Percentiles rank a stretch among this genome's conserved stretches.
Evolutionary conservation across 2,888 invertebrate genomes (phyloP).

Genomic region (Torymus texanus): DNA sequence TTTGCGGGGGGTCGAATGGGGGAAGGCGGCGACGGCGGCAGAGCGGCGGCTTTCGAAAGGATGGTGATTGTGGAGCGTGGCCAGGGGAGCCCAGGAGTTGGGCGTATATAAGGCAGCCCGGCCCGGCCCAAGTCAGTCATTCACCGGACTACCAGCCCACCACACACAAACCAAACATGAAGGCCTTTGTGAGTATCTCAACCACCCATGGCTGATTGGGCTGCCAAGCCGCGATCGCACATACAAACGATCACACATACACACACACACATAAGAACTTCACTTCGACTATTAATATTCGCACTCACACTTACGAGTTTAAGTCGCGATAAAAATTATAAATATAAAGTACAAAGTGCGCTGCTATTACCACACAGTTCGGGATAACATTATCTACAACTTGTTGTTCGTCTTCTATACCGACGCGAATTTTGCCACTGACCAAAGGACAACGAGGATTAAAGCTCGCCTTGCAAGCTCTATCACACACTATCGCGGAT

Average conservation of each 20-base stretch:
- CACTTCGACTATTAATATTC: too few species aligned
- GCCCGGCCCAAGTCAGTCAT: conserved; percentile 75
- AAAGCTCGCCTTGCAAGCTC: too few species aligned
- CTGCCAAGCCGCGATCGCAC: background rate
- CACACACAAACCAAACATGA: conserved; percentile 75
- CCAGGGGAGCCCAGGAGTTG: conserved; percentile 70
- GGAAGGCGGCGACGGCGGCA: conserved; percentile 47
- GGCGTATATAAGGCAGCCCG: conserved; percentile 74
- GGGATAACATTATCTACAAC: too few species aligned
- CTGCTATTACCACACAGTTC: too few species aligned
- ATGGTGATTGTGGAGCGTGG: conserved; percentile 75
- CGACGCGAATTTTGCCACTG: too few species aligned
- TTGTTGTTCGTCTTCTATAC: too few species aligned
- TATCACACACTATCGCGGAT: too few species aligned
- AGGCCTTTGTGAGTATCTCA: conserved; percentile 74
- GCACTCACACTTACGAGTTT: too few species aligned
- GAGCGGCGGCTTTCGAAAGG: conserved; percentile 72
- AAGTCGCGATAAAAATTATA: too few species aligned
- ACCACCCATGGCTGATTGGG: background rate
- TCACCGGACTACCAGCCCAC: conserved; percentile 75
- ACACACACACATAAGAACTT: too few species aligned
- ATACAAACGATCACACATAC: background rate
- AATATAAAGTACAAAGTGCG: too few species aligned
- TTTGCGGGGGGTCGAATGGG: conserved; percentile 54
- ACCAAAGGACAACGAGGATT: too few species aligned